phyloP scores from a whole-genome alignment of 2,797 vertebrate genomes.

The Ceryle rudis region DNA sequence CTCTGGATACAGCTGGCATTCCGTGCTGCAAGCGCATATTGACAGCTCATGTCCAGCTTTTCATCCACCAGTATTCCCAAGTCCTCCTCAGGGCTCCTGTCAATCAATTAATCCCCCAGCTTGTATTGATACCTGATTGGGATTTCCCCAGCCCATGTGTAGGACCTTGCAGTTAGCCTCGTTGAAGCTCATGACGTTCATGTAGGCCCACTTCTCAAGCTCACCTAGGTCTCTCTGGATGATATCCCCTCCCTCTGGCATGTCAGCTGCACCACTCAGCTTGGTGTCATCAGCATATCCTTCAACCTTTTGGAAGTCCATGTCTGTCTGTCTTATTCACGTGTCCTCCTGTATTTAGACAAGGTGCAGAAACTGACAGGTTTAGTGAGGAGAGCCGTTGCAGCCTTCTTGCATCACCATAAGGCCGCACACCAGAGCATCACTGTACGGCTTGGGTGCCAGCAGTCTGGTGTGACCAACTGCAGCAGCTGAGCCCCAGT shows the following conservation, averaged over 20 bases:
- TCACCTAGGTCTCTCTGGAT: no score
- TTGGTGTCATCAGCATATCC: not conserved
- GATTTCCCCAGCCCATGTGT: not conserved
- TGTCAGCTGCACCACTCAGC: no score
- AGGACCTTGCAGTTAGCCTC: not conserved
- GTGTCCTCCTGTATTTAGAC: not conserved
- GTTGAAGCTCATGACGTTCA: no score
- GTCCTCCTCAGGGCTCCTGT: not conserved
- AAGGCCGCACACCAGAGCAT: rapidly evolving
- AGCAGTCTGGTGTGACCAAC: no score
- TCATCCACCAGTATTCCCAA: not conserved
- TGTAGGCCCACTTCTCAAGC: no score
- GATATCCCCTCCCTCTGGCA: not conserved
- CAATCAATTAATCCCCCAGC: not conserved
- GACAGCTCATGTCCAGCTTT: not conserved
- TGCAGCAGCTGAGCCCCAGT: rapidly evolving
- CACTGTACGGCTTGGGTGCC: rapidly evolving
- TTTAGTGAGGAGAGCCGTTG: not conserved
- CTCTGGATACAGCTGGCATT: no score
- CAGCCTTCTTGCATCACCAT: rapidly evolving
- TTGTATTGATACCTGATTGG: not conserved
- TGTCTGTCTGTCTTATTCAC: not conserved
- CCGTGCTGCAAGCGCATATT: not conserved
- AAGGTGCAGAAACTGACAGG: rapidly evolving
- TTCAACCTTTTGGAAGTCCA: rapidly evolving